Percentiles rank a stretch among this genome's conserved stretches.
phyloP scores from a whole-genome alignment of 2,113 vertebrate genomes.

The Condylura cristata region DNA sequence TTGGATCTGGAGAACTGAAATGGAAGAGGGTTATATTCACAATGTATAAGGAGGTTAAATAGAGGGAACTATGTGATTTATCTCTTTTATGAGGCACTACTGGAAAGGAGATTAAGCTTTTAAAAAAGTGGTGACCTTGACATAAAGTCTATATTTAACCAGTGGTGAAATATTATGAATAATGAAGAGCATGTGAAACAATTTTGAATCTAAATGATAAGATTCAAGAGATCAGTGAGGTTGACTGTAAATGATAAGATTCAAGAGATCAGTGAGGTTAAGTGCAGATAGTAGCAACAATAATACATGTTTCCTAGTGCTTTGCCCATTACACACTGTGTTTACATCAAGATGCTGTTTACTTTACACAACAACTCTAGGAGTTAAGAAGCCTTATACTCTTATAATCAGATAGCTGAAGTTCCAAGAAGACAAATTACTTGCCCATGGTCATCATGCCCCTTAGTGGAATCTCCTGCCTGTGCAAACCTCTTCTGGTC shows the following conservation, averaged over 20 bases:
- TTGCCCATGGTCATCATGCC: background rate
- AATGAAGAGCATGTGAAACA: slow-evolving; percentile 27
- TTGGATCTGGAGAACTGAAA: background rate
- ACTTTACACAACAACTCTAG: background rate
- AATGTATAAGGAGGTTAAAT: slow-evolving; percentile 45
- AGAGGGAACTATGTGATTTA: slow-evolving; percentile 66
- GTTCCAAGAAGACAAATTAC: background rate
- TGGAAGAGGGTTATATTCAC: slow-evolving; percentile 53
- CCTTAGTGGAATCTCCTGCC: background rate
- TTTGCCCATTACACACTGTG: background rate
- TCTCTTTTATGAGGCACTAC: slow-evolving; percentile 50
- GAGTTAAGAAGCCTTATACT: background rate
- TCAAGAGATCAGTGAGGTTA: background rate
- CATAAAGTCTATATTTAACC: slow-evolving; percentile 55
- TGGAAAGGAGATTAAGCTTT: slow-evolving; percentile 53
- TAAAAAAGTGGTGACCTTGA: slow-evolving; percentile 53
- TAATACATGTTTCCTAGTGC: background rate
- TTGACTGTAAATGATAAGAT: background rate
- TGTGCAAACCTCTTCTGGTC: background rate
- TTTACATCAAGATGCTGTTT: background rate
- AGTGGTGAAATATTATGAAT: slow-evolving; percentile 48
- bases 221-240: background rate
- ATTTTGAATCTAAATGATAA: background rate
- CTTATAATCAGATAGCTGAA: slow-evolving; percentile 7
- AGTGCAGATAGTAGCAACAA: background rate